phyloP scores from a whole-genome alignment of 2,797 vertebrate genomes.

The Chanos chanos region DNA sequence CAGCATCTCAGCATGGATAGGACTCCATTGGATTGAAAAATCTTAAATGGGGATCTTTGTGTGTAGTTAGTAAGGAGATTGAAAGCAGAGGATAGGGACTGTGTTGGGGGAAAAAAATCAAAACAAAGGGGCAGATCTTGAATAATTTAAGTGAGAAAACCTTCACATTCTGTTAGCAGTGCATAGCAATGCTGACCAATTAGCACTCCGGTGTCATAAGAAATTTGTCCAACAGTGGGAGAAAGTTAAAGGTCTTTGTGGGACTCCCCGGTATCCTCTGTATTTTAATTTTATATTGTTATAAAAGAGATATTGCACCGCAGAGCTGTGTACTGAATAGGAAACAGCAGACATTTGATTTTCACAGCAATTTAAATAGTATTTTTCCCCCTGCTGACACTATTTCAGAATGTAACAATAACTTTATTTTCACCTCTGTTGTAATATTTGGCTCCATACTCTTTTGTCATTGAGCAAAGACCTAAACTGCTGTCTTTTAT shows the following conservation, averaged over 20 bases:
- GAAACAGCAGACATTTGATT: neutral
- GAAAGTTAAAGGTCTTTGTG: neutral
- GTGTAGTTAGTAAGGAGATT: neutral
- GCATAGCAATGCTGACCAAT: neutral
- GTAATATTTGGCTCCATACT: neutral
- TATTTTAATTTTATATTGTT: no score
- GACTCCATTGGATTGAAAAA: no score
- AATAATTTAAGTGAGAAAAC: slow-evolving; percentile 14
- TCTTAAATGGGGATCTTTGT: slow-evolving; percentile 1
- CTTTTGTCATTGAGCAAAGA: neutral
- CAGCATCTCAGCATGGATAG: no score
- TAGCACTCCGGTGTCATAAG: neutral
- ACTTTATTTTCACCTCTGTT: no score
- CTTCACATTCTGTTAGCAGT: neutral
- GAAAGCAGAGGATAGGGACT: neutral
- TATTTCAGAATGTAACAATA: no score
- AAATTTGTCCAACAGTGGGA: neutral
- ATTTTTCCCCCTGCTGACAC: no score
- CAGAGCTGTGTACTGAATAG: neutral
- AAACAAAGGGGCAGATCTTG: neutral
- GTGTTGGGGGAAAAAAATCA: neutral
- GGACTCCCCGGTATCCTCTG: neutral
- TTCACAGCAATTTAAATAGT: no score
- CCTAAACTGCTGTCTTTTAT: neutral
- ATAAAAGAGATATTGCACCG: neutral